Evolutionary conservation across 2,113 vertebrate species (phyloP).

Genomic region (Xiphophorus maculatus): DNA sequence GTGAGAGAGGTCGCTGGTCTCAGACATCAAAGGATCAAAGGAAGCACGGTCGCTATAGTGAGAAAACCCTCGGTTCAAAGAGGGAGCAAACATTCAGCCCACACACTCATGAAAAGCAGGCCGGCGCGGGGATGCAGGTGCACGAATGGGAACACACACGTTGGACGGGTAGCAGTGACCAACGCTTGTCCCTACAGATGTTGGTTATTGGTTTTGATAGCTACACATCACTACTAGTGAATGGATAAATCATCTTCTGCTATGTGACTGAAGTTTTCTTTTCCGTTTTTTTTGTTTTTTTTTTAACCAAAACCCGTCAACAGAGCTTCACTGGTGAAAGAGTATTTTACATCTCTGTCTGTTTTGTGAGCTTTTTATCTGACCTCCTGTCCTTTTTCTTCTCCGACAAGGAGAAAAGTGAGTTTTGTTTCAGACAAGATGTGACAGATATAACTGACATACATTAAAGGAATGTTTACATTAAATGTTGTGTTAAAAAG

Average conservation of each 20-base stretch:
- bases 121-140: slow-evolving; percentile 51
- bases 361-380: slow-evolving; percentile 3
- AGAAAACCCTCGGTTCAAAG: slow-evolving; percentile 64
- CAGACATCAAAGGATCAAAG: slow-evolving; percentile 69
- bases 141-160: slow-evolving; percentile 4
- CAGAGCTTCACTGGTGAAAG: slow-evolving; percentile 2
- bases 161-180: not conserved
- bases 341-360: not conserved
- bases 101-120: slow-evolving; percentile 42
- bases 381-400: not conserved
- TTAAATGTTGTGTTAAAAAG: too few species aligned
- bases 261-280: not conserved
- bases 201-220: not conserved
- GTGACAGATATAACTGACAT: too few species aligned
- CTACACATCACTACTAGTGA: not conserved
- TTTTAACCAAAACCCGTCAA: not conserved
- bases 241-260: not conserved
- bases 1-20: slow-evolving; percentile 53
- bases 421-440: too few species aligned
- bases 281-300: too few species aligned
- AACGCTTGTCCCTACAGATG: not conserved
- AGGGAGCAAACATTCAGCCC: slow-evolving; percentile 44
- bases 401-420: too few species aligned
- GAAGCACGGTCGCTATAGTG: slow-evolving; percentile 48
- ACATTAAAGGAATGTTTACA: too few species aligned